A percentile compares a stretch with the other conserved stretches of the same genome.
Conservation (phyloP, 1,140 invertebrate species). For the Apis cerana region DNA sequence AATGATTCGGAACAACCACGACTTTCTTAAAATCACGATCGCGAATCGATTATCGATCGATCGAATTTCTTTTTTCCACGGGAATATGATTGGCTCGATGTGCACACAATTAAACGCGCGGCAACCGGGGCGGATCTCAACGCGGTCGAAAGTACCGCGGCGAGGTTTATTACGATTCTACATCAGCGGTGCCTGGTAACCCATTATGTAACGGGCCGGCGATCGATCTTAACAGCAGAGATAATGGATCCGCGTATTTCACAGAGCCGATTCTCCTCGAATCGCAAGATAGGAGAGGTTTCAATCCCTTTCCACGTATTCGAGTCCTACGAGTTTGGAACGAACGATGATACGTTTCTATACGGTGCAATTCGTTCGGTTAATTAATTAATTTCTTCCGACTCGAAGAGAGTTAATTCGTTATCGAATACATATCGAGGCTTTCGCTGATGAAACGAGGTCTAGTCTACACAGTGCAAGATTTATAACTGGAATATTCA, state of each 20-base stretch:
- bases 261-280: slow-evolving; percentile 16
- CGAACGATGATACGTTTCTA: no score
- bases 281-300: background rate
- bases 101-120: slow-evolving; percentile 65
- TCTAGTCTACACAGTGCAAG: no score
- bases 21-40: no score
- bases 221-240: slow-evolving; percentile 61
- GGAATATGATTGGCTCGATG: background rate
- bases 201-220: slow-evolving; percentile 59
- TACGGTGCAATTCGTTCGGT: no score
- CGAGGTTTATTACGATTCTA: slow-evolving; percentile 59
- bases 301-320: no score
- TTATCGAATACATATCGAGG: no score
- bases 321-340: no score
- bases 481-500: no score
- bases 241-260: slow-evolving; percentile 55
- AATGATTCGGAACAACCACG: no score
- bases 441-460: no score
- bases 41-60: slow-evolving; percentile 19
- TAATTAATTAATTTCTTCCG: no score
- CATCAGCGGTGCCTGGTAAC: slow-evolving; percentile 59
- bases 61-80: slow-evolving; percentile 32
- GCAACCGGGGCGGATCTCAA: slow-evolving; percentile 34
- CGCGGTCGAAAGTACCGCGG: slow-evolving; percentile 46
- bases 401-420: no score